Evolutionary conservation across 2,888 invertebrate species (phyloP).

Genomic region (Mythimna vitellina): DNA sequence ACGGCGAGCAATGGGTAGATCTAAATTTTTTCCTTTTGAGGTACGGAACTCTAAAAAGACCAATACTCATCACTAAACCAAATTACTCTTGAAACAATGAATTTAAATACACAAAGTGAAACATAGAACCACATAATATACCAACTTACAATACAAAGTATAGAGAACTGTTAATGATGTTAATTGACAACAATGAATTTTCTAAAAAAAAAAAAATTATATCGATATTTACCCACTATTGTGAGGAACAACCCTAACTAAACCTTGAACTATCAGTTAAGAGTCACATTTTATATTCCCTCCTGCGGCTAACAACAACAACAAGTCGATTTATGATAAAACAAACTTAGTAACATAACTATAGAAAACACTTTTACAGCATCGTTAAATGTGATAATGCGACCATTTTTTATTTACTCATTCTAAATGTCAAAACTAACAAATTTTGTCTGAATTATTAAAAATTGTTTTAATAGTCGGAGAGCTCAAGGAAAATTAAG

Average conservation of each 20-base stretch:
- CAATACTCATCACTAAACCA: too few species aligned
- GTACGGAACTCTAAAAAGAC: too few species aligned
- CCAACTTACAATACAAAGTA: too few species aligned
- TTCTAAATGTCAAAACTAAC: slow-evolving; percentile 57
- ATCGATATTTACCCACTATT: neutral
- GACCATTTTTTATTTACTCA: slow-evolving; percentile 69
- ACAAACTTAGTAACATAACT: slow-evolving; percentile 70
- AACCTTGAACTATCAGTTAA: slow-evolving; percentile 40
- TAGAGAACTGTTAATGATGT: too few species aligned
- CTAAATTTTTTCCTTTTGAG: too few species aligned
- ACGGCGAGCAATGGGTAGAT: too few species aligned
- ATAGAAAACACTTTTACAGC: slow-evolving; percentile 69
- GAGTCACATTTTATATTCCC: slow-evolving; percentile 52
- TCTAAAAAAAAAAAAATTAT: neutral
- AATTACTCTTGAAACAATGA: too few species aligned
- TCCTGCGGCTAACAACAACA: slow-evolving; percentile 65
- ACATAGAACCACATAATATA: too few species aligned
- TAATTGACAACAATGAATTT: neutral
- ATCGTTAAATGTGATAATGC: slow-evolving; percentile 71
- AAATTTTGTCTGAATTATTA: slow-evolving; percentile 8
- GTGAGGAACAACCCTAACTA: slow-evolving; percentile 26
- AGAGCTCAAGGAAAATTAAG: slow-evolving; percentile 19
- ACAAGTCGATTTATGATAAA: slow-evolving; percentile 70
- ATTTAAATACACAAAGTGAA: too few species aligned
- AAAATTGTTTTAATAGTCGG: slow-evolving; percentile 18